A percentile compares a stretch with the other conserved stretches of the same genome.
phyloP scores from a whole-genome alignment of 2,113 vertebrate species.

The Microcebus murinus region DNA sequence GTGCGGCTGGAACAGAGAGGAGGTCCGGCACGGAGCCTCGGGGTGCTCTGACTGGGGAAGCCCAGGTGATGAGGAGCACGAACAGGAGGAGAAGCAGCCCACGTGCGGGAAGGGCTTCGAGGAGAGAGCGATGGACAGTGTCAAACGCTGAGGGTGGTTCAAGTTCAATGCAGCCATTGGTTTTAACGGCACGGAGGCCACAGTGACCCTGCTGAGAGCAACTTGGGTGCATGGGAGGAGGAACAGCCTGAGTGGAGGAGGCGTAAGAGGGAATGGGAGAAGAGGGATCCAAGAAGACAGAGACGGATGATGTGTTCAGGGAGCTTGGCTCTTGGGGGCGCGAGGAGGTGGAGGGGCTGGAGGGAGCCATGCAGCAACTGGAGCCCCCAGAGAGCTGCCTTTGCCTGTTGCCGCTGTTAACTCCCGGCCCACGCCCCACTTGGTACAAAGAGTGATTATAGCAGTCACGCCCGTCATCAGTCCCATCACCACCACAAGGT shows the following conservation, averaged over 20 bases:
- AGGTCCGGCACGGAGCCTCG: background rate
- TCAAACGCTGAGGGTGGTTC: background rate
- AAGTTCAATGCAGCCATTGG: background rate
- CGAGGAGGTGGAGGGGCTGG: background rate
- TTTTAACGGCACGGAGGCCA: background rate
- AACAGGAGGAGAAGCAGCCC: background rate
- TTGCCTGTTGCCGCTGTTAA: fast-evolving
- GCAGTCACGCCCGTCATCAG: background rate
- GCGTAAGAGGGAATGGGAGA: background rate
- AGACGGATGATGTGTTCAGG: background rate
- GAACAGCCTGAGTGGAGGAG: background rate
- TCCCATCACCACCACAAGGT: background rate
- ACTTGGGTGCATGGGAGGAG: too few species aligned
- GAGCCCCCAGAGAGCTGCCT: too few species aligned
- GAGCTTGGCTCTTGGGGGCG: background rate
- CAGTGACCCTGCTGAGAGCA: background rate
- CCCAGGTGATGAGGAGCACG: background rate
- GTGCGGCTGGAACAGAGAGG: background rate
- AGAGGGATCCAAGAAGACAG: background rate
- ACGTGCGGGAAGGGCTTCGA: background rate
- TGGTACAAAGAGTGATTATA: background rate
- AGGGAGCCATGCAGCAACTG: fast-evolving
- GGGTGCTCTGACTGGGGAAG: too few species aligned
- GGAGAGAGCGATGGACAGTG: background rate
- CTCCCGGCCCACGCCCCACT: fast-evolving